phyloP scores from a whole-genome alignment of 2,113 vertebrate species.

The Probosciger aterrimus region DNA sequence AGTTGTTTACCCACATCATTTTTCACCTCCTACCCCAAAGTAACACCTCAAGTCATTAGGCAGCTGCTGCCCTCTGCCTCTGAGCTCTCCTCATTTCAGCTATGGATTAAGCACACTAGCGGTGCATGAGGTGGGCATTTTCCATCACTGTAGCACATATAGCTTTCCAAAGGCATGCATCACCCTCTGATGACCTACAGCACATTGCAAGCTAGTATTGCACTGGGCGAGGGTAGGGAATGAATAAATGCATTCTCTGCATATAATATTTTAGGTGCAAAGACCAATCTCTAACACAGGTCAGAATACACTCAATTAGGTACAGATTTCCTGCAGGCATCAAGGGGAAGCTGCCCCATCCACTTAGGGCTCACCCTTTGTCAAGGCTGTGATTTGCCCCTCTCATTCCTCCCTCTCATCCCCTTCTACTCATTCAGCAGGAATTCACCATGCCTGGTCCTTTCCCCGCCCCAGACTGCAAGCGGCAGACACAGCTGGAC shows the following conservation, averaged over 20 bases:
- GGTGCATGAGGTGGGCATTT: neutral
- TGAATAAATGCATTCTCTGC: neutral
- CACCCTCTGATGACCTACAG: neutral
- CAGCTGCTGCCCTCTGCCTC: neutral
- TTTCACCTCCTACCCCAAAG: neutral
- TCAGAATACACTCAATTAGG: neutral
- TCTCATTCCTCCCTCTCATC: neutral
- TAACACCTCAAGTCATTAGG: neutral
- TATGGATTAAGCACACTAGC: neutral
- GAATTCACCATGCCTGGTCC: neutral
- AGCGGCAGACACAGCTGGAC: neutral
- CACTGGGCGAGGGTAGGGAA: neutral
- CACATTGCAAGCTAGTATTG: accelerated
- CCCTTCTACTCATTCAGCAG: neutral
- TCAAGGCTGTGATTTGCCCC: neutral
- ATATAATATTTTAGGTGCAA: neutral
- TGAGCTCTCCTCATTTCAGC: neutral
- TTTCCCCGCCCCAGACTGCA: neutral
- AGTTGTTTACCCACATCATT: neutral
- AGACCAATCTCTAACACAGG: neutral
- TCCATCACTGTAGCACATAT: neutral
- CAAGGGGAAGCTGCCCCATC: neutral
- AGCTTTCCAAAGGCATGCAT: neutral
- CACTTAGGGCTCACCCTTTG: neutral
- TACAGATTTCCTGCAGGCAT: neutral